Evolutionary conservation across 1,140 invertebrate genomes (phyloP).

Genomic region (Ptiloglossa arizonensis): DNA sequence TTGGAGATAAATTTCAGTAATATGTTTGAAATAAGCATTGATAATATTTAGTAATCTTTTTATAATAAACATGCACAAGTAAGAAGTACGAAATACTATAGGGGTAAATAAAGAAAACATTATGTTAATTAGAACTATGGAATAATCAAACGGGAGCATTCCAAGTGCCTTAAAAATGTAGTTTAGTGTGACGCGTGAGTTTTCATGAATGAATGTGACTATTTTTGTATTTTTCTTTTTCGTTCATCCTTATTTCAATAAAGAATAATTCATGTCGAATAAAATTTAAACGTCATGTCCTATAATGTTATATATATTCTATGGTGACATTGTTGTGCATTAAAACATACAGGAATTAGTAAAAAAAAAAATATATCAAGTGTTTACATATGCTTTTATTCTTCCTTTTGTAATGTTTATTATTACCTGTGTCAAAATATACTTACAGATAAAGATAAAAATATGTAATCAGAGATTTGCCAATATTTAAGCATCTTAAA

Average conservation of each 20-base stretch:
- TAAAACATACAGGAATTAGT: background rate
- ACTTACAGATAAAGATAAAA: conserved; percentile 12
- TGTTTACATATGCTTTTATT: background rate
- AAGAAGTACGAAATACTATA: conserved; percentile 9
- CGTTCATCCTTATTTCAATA: background rate
- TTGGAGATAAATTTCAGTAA: background rate
- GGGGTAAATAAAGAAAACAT: background rate
- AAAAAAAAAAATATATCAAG: conserved; percentile 3
- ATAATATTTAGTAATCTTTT: conserved; percentile 15
- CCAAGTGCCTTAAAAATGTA: conserved; percentile 37
- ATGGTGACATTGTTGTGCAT: conserved; percentile 5
- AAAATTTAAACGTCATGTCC: background rate
- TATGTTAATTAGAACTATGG: background rate
- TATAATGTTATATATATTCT: background rate
- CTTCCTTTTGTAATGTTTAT: conserved; percentile 8
- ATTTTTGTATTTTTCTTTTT: conserved; percentile 8
- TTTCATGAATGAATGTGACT: background rate
- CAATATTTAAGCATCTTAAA: conserved; percentile 25
- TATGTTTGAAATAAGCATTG: background rate
- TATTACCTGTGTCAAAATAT: conserved; percentile 24
- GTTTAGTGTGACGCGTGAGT: background rate
- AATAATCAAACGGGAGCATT: conserved; percentile 24
- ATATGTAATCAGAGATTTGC: conserved; percentile 11
- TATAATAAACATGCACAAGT: conserved; percentile 4
- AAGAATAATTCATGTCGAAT: background rate